phyloP scores from a whole-genome alignment of 1,140 invertebrate species.

The Pseudomyrmex cubaensis region DNA sequence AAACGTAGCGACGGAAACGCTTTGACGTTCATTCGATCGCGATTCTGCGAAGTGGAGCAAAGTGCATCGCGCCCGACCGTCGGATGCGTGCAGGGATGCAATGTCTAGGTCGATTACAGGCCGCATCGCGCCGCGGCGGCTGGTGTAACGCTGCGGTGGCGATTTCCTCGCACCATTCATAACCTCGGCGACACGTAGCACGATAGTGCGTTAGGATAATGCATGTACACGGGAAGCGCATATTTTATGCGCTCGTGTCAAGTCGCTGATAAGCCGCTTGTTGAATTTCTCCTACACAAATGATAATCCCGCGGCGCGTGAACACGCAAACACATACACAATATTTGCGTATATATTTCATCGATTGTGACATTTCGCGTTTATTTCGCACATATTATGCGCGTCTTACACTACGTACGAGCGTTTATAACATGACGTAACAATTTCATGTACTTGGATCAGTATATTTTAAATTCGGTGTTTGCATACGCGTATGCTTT shows the following conservation, averaged over 20 bases:
- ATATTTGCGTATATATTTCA: slow-evolving; percentile 8
- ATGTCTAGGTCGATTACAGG: slow-evolving; percentile 69
- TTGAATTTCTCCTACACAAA: slow-evolving; percentile 33
- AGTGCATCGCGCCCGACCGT: slow-evolving; percentile 33
- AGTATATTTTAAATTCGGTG: too few relatives aligned
- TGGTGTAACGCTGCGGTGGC: slow-evolving; percentile 16
- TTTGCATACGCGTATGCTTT: too few relatives aligned
- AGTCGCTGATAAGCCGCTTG: slow-evolving; percentile 55
- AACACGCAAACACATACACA: too few relatives aligned
- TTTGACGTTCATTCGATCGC: background rate
- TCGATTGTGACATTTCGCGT: background rate
- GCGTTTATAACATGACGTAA: background rate
- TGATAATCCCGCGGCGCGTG: slow-evolving; percentile 36
- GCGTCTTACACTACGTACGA: background rate
- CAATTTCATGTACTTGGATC: background rate
- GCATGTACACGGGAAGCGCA: slow-evolving; percentile 31
- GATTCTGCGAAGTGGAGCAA: slow-evolving; percentile 61
- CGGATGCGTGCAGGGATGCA: slow-evolving; percentile 60
- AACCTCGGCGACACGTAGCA: slow-evolving; percentile 41
- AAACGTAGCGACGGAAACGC: background rate
- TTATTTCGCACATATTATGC: background rate
- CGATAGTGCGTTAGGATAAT: slow-evolving; percentile 45
- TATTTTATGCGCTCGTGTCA: slow-evolving; percentile 51
- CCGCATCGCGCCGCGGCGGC: slow-evolving; percentile 14
- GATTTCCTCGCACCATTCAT: slow-evolving; percentile 58